These are phyloP conservation scores for Dryococelus australis DNA, from an alignment of 2,888 invertebrate species.

Conservation along the genomic window DNA sequence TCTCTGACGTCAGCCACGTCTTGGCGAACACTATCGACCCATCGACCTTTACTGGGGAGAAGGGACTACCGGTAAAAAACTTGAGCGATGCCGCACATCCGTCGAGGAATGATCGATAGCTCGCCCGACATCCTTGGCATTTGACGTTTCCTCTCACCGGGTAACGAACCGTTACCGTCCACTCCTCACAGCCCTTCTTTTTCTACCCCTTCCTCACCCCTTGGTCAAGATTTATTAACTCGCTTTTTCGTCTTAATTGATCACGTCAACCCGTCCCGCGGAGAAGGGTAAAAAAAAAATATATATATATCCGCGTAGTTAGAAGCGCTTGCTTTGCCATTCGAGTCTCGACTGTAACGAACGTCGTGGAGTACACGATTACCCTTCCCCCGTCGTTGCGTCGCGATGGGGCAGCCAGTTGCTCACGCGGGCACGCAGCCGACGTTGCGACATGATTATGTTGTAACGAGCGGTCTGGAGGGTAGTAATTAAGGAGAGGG, in stretches of 20 bases:
- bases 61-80: too few relatives aligned
- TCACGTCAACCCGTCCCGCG: background rate
- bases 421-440: background rate
- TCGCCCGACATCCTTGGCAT: background rate
- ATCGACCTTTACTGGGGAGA: too few relatives aligned
- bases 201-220: background rate
- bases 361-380: too few relatives aligned
- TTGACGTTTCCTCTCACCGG: background rate
- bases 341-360: too few relatives aligned
- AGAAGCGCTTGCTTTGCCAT: too few relatives aligned
- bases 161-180: background rate
- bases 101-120: background rate
- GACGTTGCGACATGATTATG: background rate
- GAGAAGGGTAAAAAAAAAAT: background rate
- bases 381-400: too few relatives aligned
- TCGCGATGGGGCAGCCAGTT: too few relatives aligned
- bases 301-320: too few relatives aligned
- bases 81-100: too few relatives aligned
- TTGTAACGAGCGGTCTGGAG: background rate
- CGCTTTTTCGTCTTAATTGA: background rate
- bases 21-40: too few relatives aligned
- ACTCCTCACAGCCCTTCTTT: background rate
- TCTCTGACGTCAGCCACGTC: too few relatives aligned
- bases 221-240: background rate
- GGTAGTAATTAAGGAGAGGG: background rate